Conservation (phyloP, 2,113 vertebrate species). For the Indicator indicator region DNA sequence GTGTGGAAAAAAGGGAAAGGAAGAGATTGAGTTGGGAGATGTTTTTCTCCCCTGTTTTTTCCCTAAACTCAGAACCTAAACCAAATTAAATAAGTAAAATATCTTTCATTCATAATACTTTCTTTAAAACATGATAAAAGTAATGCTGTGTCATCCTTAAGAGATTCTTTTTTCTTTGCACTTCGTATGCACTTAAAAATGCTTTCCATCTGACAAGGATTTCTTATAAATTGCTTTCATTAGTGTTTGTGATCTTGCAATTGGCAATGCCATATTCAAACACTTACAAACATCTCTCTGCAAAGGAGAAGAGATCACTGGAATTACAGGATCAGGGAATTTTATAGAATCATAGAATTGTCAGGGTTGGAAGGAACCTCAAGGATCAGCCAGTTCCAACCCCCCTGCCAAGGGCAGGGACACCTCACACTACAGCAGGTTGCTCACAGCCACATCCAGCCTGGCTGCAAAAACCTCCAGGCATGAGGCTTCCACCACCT, state of each 20-base stretch:
- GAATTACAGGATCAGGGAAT: not conserved
- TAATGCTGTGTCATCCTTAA: not conserved
- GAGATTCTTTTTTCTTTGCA: not conserved
- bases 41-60: not conserved
- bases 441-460: too few relatives aligned
- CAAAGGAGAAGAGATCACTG: not conserved
- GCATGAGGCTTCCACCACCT: too few relatives aligned
- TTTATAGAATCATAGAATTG: too few relatives aligned
- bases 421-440: too few relatives aligned
- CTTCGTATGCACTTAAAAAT: not conserved
- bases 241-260: not conserved
- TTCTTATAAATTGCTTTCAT: not conserved
- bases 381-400: too few relatives aligned
- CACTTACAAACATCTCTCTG: not conserved
- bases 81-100: not conserved
- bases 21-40: not conserved
- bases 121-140: not conserved
- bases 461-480: too few relatives aligned
- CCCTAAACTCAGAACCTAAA: not conserved
- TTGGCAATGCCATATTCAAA: not conserved
- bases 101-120: not conserved
- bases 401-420: too few relatives aligned
- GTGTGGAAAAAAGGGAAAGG: accelerated
- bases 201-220: not conserved
- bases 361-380: too few relatives aligned